phyloP scores from a whole-genome alignment of 2,888 invertebrate genomes.

The Andrena camellia region DNA sequence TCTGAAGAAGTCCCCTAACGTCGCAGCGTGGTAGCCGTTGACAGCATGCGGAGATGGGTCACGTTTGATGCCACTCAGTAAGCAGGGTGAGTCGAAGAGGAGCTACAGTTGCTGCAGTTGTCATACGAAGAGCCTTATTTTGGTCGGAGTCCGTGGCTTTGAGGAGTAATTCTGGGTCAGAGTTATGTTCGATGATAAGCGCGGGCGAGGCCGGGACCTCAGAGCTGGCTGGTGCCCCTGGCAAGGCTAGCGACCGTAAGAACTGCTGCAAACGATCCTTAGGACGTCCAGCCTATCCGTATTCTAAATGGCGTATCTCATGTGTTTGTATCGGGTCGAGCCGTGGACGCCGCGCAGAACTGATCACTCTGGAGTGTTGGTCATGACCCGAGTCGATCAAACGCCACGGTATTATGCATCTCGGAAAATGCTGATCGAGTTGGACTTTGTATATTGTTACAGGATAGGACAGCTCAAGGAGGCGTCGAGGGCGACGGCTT shows the following conservation, averaged over 20 bases:
- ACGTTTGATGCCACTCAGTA: slow-evolving; percentile 48
- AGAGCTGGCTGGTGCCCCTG: neutral
- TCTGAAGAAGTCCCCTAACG: slow-evolving; percentile 56
- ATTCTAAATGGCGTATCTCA: too few relatives aligned
- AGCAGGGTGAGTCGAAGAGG: neutral
- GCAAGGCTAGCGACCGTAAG: neutral
- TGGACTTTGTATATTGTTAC: too few relatives aligned
- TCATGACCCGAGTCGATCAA: too few relatives aligned
- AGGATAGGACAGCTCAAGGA: too few relatives aligned
- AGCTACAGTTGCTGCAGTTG: neutral
- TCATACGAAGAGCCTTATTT: neutral
- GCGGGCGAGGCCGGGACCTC: neutral
- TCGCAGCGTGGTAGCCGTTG: slow-evolving; percentile 61
- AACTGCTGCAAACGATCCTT: too few relatives aligned
- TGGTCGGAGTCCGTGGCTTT: slow-evolving; percentile 6
- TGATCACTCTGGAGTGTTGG: too few relatives aligned
- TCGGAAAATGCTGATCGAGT: too few relatives aligned
- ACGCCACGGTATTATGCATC: too few relatives aligned
- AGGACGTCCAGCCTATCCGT: too few relatives aligned
- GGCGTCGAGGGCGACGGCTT: too few relatives aligned
- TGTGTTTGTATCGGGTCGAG: too few relatives aligned
- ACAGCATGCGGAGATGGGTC: slow-evolving; percentile 53
- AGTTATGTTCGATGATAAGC: neutral
- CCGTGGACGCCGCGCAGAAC: too few relatives aligned
- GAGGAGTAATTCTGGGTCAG: slow-evolving; percentile 10